These are phyloP conservation scores for Drosophila subobscura DNA, from an alignment of 1,140 invertebrate genomes.

Conservation along the genomic window DNA sequence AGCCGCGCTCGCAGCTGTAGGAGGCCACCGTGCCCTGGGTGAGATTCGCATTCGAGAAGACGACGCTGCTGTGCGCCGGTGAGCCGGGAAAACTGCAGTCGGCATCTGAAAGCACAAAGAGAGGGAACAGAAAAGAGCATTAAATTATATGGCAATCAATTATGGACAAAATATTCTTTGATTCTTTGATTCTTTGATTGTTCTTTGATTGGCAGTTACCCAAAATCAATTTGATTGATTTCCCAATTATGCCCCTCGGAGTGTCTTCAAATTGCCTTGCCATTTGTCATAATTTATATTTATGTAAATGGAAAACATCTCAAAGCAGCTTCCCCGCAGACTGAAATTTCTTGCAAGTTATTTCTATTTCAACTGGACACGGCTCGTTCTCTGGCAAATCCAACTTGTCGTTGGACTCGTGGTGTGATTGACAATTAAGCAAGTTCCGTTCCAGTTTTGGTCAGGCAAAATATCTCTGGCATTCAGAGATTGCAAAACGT, in stretches of 20 bases:
- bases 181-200: neutral
- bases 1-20: slow-evolving; percentile 95
- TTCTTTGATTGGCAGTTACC: slow-evolving; percentile 9
- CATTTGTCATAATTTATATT: slow-evolving; percentile 6
- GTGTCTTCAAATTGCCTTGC: neutral
- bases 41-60: slow-evolving; percentile 89
- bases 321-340: no score
- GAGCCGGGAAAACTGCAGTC: slow-evolving; percentile 95
- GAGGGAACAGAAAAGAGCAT: neutral
- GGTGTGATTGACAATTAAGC: slow-evolving; percentile 63
- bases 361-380: no score
- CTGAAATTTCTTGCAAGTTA: no score
- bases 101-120: slow-evolving; percentile 49
- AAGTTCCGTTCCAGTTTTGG: slow-evolving; percentile 74
- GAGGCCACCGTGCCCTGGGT: slow-evolving; percentile 90
- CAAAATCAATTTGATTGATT: slow-evolving; percentile 45
- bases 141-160: slow-evolving; percentile 25
- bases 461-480: slow-evolving; percentile 45
- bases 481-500: slow-evolving; percentile 45
- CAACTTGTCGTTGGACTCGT: neutral
- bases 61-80: slow-evolving; percentile 92
- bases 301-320: no score
- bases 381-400: neutral
- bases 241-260: slow-evolving; percentile 16
- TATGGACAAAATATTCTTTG: slow-evolving; percentile 12